Conservation (phyloP, 2,888 invertebrate genomes). For the Amphipoea lucens region DNA sequence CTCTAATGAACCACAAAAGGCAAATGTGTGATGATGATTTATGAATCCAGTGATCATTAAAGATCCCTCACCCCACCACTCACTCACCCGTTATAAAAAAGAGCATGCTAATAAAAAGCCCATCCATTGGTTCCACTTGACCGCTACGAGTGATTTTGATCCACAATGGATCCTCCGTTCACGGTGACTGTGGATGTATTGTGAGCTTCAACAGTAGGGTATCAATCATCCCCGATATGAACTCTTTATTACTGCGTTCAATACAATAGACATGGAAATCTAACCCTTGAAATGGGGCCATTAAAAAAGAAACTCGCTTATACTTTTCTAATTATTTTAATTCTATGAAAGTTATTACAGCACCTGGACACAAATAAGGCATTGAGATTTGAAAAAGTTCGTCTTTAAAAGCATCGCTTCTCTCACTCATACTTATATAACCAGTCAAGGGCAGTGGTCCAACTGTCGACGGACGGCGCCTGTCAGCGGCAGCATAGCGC, state of each 20-base stretch:
- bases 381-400: not conserved
- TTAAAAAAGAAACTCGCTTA: conserved; percentile 13
- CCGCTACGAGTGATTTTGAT: conserved; percentile 54
- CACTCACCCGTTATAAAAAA: conserved; percentile 30
- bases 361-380: not conserved
- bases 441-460: no score
- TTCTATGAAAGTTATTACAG: not conserved
- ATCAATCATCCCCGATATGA: conserved; percentile 71
- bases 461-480: no score
- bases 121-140: conserved; percentile 54
- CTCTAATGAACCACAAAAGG: conserved; percentile 25
- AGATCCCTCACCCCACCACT: conserved; percentile 19
- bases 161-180: conserved; percentile 56
- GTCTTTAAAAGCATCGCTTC: not conserved
- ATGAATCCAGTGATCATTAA: conserved; percentile 45
- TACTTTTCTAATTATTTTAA: not conserved
- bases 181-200: conserved; percentile 53
- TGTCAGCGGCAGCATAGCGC: no score
- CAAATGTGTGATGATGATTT: conserved; percentile 42
- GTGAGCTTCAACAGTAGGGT: conserved; percentile 56
- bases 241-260: conserved; percentile 69
- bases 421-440: not conserved
- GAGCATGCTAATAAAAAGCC: conserved; percentile 48
- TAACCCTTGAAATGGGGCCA: conserved; percentile 52
- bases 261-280: conserved; percentile 61